phyloP scores from a whole-genome alignment of 2,888 invertebrate genomes.

The Salpingus planirostris region DNA sequence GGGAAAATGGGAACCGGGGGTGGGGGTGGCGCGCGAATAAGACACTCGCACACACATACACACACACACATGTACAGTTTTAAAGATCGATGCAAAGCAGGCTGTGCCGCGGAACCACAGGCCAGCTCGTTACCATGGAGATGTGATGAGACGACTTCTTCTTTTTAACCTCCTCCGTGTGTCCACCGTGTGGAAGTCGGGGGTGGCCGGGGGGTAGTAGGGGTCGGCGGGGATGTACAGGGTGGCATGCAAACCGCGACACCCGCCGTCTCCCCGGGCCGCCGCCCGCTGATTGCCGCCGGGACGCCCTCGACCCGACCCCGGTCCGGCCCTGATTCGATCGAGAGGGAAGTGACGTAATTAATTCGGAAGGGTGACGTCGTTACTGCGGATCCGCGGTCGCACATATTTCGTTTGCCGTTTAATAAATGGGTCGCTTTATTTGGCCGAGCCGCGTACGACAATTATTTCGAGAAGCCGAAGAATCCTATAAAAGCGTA shows the following conservation, averaged over 20 bases:
- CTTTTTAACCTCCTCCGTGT: constrained; percentile 43
- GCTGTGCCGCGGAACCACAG: constrained; percentile 35
- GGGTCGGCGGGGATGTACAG: constrained; percentile 8
- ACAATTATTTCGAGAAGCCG: constrained; percentile 19
- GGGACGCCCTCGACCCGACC: constrained; percentile 13
- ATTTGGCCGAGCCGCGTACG: too few relatives aligned
- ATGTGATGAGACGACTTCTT: constrained; percentile 45
- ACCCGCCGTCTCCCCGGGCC: constrained; percentile 20
- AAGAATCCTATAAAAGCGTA: constrained; percentile 17
- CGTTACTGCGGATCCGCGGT: too few relatives aligned
- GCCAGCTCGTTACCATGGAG: constrained; percentile 46
- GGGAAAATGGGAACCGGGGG: background rate
- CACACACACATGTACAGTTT: constrained; percentile 35
- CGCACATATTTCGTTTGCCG: too few relatives aligned
- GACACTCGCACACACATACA: constrained; percentile 24
- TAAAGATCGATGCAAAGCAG: constrained; percentile 46
- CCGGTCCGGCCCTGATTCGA: constrained; percentile 1
- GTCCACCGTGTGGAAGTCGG: constrained; percentile 38
- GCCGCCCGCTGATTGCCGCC: constrained; percentile 23
- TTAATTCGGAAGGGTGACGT: too few relatives aligned
- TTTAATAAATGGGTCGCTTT: too few relatives aligned
- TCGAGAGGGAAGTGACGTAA: too few relatives aligned
- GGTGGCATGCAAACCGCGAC: constrained; percentile 29
- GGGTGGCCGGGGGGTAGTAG: constrained; percentile 18
- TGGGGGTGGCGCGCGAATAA: background rate